Base-by-base conservation (phyloP, 2,888 invertebrate species). In the Drosophila multiciliata region DNA sequence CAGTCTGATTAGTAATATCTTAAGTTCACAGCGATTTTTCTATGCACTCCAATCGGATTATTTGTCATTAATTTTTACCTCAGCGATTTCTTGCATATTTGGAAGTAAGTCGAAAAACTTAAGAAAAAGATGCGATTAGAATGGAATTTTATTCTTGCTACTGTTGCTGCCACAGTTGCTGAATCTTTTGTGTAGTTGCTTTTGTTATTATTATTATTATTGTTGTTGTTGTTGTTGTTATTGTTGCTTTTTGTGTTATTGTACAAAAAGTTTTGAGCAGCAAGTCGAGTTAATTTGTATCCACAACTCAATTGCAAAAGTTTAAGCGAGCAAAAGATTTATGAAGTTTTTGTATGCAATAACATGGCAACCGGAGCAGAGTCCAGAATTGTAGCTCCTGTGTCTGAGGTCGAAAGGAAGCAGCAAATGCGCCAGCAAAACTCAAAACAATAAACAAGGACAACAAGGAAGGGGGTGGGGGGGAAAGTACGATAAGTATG, bases 211-310 rank as follows among this genome's bases (percentile, higher is more conserved):
- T 36, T 76, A 52, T 53, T 70, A 64, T 68, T 75, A 68, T 64
- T 73, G 50, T 48, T 74, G 67, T 57, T 61, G 42, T 68, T 66
- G 65, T 57, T 68, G 83, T 36, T 26, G 12, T 33, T 50, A 38
- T 36, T 65, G 61, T 66, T 74, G 53, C 57, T 77, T 61, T 49
- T 78, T 67, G 71, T 79, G 68, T 75, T 86, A 66, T 90, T 90
- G 76, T 72, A 87, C 59, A 74, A 67, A 88, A 87, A 80, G 69
- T 89, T 90, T 72, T 75, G 55, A 67, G 80, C 87, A 76, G 89
- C 82, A 77, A 90, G 85, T 82, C 80, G 80, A 90, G 89, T 89
- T 87, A 90, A 87, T 87, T 87, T 87, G 90, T 90, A 87, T 80
- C 87, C 83, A 82, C 89, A 87, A 87, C 90, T 86, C 87, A 86